Percentiles rank a stretch among this genome's conserved stretches.
Evolutionary conservation across 1,140 invertebrate species (phyloP).

Genomic region (Doryteuthis pealeii): DNA sequence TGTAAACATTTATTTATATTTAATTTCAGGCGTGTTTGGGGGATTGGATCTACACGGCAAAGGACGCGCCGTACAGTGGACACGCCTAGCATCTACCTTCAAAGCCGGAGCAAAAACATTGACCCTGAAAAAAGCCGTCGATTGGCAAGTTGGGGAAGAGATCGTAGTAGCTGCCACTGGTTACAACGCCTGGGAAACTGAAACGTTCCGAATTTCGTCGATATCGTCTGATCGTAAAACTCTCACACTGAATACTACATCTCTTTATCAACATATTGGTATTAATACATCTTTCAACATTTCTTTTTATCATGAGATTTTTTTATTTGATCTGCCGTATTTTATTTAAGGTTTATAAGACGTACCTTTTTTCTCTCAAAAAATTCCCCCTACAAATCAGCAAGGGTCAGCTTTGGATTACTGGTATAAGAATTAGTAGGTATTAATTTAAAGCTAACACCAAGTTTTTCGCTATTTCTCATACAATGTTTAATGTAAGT

Average conservation of each 20-base stretch:
- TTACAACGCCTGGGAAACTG: constrained; percentile 47
- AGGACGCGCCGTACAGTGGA: constrained; percentile 40
- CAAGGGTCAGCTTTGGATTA: too few relatives aligned
- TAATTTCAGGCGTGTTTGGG: constrained; percentile 48
- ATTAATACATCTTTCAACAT: constrained; percentile 14
- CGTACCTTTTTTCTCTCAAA: too few relatives aligned
- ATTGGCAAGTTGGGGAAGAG: constrained; percentile 48
- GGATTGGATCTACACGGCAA: constrained; percentile 55
- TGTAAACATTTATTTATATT: too few relatives aligned
- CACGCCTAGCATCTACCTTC: constrained; percentile 40
- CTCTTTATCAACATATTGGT: constrained; percentile 50
- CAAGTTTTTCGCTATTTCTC: too few relatives aligned
- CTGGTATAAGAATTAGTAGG: too few relatives aligned
- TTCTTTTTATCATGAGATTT: constrained; percentile 15
- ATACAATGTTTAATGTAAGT: too few relatives aligned
- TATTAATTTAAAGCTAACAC: too few relatives aligned
- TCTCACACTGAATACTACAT: constrained; percentile 41
- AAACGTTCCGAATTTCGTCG: constrained; percentile 44
- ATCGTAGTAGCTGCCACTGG: constrained; percentile 55
- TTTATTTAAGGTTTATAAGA: too few relatives aligned
- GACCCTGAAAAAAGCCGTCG: constrained; percentile 36
- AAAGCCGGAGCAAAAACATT: constrained; percentile 38
- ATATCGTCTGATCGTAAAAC: constrained; percentile 38
- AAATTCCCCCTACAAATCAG: too few relatives aligned
- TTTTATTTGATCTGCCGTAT: too few relatives aligned